Conservation (phyloP, 2,888 invertebrate species). For the Acanthosoma haemorrhoidale region DNA sequence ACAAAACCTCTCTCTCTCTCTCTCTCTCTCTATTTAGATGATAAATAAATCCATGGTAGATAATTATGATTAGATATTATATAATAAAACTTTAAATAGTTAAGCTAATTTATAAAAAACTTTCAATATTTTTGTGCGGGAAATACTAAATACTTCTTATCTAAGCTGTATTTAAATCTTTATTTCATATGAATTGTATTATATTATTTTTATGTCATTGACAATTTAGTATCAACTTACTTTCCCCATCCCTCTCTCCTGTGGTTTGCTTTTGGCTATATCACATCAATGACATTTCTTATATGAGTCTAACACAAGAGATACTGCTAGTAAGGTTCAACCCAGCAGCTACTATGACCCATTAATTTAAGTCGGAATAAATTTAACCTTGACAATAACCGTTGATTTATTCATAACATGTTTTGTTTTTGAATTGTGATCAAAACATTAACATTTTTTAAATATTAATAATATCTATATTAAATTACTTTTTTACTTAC, state of each 20-base stretch:
- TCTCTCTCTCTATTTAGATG: too few relatives aligned
- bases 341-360: constrained; percentile 38
- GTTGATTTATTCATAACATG: constrained; percentile 22
- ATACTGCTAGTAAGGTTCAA: constrained; percentile 11
- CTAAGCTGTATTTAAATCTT: not conserved
- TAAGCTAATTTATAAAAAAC: too few relatives aligned
- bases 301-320: not conserved
- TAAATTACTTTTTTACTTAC: not conserved
- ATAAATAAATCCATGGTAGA: not conserved
- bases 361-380: constrained; percentile 41
- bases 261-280: not conserved
- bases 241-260: not conserved
- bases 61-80: not conserved
- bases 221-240: not conserved
- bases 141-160: not conserved
- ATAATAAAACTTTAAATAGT: not conserved
- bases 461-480: too few relatives aligned
- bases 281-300: constrained; percentile 8
- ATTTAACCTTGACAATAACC: constrained; percentile 40
- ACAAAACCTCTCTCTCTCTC: too few relatives aligned
- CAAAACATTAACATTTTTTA: not conserved
- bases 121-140: not conserved
- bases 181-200: not conserved
- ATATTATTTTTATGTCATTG: not conserved
- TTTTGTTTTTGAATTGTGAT: not conserved